Evolutionary conservation across 2,888 invertebrate genomes (phyloP), one percentile per base, ranked within the genome.

Genomic region (Timandra comae): DNA sequence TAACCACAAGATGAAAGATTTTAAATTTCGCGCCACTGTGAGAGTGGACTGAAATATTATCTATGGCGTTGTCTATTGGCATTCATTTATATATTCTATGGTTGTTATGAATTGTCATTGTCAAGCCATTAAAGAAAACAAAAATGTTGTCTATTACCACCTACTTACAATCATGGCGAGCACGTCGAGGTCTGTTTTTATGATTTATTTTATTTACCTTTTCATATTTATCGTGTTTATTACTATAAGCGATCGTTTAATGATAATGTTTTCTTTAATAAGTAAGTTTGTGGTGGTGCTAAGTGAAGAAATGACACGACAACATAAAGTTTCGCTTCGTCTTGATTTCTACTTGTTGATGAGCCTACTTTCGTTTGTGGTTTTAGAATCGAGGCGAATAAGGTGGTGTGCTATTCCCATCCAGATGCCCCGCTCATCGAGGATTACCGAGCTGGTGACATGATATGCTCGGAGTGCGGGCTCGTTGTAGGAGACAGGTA

Each of bases 401-500:
- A 91, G 80, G 92, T 96, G 56, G 93, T 93, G 66, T 98, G 98
- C 73, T 93, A 92, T 76, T 91, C 94, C 43, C 99, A 99, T 87
- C 99, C 99, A 45, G 97, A 98, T 72, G 95, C 98, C 8, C 91
- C 93, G 28, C 89, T 99, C 30, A 95, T 99, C 57, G 99, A 99
- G 79, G 99, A 99, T 78, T 98, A 99, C 76, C 90, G 99, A 63
- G 98, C 98, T 44, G 99, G 99, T 20, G 99, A 99, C 86, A 95
- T 98, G 90, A 97, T 99, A 61, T 99, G 99, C 75, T 96, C 98
- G 13, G 97, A 98, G 86, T 99, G 99, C 87, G 99, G 99, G n/a
- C 89, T 99, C 38, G 99, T 99, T 29, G 99, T 99, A 12, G 99
- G 99, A 7, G 99, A 99, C 85, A 91, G 97, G 96, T 95, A 86